Evolutionary conservation across 2,888 invertebrate genomes (phyloP).

Genomic region (Trilocha varians): DNA sequence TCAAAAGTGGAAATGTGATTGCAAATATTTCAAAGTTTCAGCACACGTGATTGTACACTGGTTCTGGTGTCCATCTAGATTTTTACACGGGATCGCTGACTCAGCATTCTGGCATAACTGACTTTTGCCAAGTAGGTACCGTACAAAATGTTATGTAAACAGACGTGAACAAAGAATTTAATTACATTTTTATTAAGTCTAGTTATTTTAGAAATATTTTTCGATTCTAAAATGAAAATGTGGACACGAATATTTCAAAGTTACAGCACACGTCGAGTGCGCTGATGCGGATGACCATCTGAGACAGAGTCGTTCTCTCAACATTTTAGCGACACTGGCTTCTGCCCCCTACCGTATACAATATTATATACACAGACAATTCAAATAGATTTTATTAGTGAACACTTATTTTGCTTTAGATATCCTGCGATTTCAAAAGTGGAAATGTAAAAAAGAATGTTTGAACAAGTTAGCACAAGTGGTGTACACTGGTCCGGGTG

Average conservation of each 20-base stretch:
- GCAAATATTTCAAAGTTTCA: conserved; percentile 15
- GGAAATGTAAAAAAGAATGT: conserved; percentile 7
- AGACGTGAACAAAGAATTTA: too few species aligned
- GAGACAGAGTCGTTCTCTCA: conserved; percentile 60
- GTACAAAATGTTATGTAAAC: too few species aligned
- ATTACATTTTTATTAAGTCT: too few species aligned
- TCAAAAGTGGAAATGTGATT: conserved; percentile 4
- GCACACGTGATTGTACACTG: conserved; percentile 55
- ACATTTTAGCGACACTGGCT: conserved; percentile 33
- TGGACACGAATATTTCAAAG: conserved; percentile 11
- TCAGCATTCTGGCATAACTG: conserved; percentile 35
- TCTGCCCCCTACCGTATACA: conserved; percentile 49
- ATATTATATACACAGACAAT: conserved; percentile 40
- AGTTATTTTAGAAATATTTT: too few species aligned
- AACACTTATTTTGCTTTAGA: too few species aligned
- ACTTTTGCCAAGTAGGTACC: too few species aligned
- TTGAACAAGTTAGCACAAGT: conserved; percentile 36
- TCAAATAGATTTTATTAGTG: conserved; percentile 37
- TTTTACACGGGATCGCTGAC: conserved; percentile 63
- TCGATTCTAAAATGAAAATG: not conserved
- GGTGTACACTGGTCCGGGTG: conserved; percentile 48
- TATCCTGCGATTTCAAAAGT: not conserved
- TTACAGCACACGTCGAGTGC: conserved; percentile 49
- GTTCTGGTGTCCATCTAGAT: conserved; percentile 56
- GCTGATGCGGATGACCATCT: conserved; percentile 50